Conservation (phyloP, 2,797 vertebrate genomes). For the Acipenser transmontanus region DNA sequence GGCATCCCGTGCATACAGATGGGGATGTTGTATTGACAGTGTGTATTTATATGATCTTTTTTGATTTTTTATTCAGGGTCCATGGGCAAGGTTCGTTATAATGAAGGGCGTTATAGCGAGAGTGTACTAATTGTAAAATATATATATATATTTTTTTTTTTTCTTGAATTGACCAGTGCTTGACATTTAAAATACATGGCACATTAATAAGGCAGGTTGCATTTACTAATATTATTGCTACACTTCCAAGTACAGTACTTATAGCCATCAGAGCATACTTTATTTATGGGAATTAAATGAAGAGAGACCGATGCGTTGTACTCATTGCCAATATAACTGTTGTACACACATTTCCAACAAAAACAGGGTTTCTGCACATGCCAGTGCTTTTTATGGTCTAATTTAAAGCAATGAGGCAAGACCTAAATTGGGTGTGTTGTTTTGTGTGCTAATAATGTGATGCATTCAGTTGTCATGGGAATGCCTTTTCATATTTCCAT, state of each 20-base stretch:
- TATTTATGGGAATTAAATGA: constrained; percentile 20
- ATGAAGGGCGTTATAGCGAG: too few species aligned
- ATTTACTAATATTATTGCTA: constrained; percentile 17
- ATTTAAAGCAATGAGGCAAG: constrained; percentile 8
- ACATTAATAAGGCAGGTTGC: too few species aligned
- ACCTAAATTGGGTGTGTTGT: constrained; percentile 8
- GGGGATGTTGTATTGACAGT: too few species aligned
- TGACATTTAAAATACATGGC: too few species aligned
- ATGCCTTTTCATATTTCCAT: constrained; percentile 11
- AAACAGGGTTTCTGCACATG: constrained; percentile 8
- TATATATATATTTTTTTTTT: too few species aligned
- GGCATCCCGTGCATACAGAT: too few species aligned
- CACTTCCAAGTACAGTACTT: constrained; percentile 23
- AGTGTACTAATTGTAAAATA: too few species aligned
- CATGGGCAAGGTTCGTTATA: too few species aligned
- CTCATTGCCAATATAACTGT: constrained; percentile 19
- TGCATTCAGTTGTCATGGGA: constrained; percentile 19
- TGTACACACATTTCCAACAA: constrained; percentile 10
- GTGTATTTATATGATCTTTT: too few species aligned
- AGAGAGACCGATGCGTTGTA: constrained; percentile 14
- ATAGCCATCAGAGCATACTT: constrained; percentile 16
- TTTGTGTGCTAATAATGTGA: constrained; percentile 11
- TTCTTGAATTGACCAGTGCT: too few species aligned
- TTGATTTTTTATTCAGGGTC: too few species aligned
- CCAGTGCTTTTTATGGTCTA: constrained; percentile 17